Percentiles rank a stretch among this genome's conserved stretches.
phyloP scores from a whole-genome alignment of 1,140 invertebrate genomes.

The Diorhabda elongata region DNA sequence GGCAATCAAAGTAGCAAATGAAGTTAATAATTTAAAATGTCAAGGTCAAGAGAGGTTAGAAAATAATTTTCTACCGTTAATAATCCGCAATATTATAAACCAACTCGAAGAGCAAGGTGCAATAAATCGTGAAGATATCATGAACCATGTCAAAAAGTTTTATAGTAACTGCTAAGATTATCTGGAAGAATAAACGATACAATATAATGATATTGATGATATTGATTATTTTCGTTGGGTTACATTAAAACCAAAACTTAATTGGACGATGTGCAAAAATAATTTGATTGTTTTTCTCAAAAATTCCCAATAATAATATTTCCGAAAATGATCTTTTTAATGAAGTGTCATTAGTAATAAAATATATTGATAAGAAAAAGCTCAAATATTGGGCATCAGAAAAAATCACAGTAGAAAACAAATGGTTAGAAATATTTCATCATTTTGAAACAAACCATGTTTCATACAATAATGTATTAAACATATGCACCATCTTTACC shows the following conservation, averaged over 20 bases:
- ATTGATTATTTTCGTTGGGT: conserved; percentile 15
- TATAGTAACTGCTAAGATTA: conserved; percentile 21
- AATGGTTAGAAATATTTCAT: too few species aligned
- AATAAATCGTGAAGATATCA: conserved; percentile 19
- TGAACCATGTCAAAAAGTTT: conserved; percentile 19
- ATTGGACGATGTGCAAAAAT: conserved; percentile 16
- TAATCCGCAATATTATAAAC: conserved; percentile 16
- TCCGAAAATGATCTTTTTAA: conserved; percentile 26
- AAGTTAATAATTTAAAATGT: too few species aligned
- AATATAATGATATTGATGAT: conserved; percentile 24
- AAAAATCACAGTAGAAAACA: too few species aligned
- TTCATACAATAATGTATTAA: too few species aligned
- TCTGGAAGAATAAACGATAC: conserved; percentile 20
- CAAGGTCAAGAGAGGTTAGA: neutral
- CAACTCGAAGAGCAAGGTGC: conserved; percentile 20
- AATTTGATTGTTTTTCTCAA: conserved; percentile 21
- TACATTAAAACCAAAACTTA: conserved; percentile 13
- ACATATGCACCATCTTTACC: too few species aligned
- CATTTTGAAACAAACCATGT: too few species aligned
- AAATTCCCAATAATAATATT: conserved; percentile 19
- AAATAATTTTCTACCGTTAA: conserved; percentile 19
- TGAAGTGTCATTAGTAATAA: conserved; percentile 22
- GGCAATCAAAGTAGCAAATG: neutral
- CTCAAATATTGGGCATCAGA: conserved; percentile 4
- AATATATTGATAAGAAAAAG: conserved; percentile 23